A percentile compares a stretch with the other conserved stretches of the same genome.
Conservation (phyloP, 2,888 invertebrate genomes). For the Celastrina argiolus region DNA sequence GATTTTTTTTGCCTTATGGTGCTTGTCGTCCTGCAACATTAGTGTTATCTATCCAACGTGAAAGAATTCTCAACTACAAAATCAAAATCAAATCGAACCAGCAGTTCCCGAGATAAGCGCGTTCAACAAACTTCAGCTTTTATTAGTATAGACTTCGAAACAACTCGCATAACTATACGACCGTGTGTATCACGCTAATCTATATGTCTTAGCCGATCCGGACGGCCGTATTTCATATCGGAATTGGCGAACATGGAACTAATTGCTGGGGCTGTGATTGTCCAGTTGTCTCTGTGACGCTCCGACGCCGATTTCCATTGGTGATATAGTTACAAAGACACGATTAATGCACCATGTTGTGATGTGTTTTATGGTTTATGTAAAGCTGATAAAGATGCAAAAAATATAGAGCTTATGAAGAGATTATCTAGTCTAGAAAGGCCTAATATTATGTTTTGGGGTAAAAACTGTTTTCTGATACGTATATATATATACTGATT, state of each 20-base stretch:
- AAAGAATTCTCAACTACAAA: too few species aligned
- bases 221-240: conserved; percentile 69
- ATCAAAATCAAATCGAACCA: too few species aligned
- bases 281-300: conserved; percentile 57
- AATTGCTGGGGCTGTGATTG: conserved; percentile 58
- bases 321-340: conserved; percentile 25
- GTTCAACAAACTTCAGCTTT: too few species aligned
- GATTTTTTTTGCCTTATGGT: too few species aligned
- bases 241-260: conserved; percentile 57
- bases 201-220: conserved; percentile 69
- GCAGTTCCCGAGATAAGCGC: too few species aligned
- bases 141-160: too few species aligned
- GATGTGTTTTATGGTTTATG: background rate
- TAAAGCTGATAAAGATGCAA: background rate
- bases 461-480: too few species aligned
- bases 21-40: too few species aligned
- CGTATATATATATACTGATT: too few species aligned
- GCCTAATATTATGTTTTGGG: too few species aligned
- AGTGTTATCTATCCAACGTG: too few species aligned
- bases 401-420: background rate
- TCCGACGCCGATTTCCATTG: conserved; percentile 39
- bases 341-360: conserved; percentile 6
- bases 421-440: too few species aligned
- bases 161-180: conserved; percentile 25
- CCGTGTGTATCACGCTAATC: conserved; percentile 54